Conservation (phyloP, 1,140 invertebrate species). For the Macrobrachium rosenbergii region DNA sequence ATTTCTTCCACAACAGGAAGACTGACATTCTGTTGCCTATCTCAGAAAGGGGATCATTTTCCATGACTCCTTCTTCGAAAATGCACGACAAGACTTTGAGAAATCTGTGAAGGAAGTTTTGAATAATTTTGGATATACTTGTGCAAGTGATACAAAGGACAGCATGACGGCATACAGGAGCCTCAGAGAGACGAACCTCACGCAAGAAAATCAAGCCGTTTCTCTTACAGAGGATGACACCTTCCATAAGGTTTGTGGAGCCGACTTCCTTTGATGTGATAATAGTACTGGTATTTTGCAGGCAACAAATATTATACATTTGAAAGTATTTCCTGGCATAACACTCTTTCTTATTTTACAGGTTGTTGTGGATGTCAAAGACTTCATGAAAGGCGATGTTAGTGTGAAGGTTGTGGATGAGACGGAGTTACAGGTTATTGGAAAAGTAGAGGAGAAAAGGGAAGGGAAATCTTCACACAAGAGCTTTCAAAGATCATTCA, state of each 20-base stretch:
- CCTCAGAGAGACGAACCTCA: background rate
- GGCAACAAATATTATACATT: no score
- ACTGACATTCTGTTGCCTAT: conserved; percentile 28
- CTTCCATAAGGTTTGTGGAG: conserved; percentile 32
- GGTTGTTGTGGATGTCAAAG: conserved; percentile 53
- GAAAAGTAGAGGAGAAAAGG: conserved; percentile 27
- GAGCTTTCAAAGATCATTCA: conserved; percentile 36
- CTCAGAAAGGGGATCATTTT: conserved; percentile 33
- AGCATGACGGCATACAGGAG: conserved; percentile 30
- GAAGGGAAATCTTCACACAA: conserved; percentile 7
- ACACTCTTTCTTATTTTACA: background rate
- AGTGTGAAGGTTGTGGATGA: conserved; percentile 33
- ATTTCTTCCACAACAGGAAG: no score
- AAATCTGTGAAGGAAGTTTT: conserved; percentile 16
- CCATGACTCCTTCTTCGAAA: conserved; percentile 52
- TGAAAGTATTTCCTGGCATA: no score
- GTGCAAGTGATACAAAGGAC: background rate
- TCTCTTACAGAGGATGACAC: conserved; percentile 12
- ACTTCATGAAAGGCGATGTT: conserved; percentile 34
- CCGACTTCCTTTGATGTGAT: no score
- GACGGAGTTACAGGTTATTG: conserved; percentile 40
- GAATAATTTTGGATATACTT: background rate
- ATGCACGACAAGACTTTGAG: conserved; percentile 34
- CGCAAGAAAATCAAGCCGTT: conserved; percentile 29
- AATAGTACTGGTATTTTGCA: no score